Evolutionary conservation across 2,113 vertebrate genomes (phyloP).

Genomic region (Ctenodactylus gundi): DNA sequence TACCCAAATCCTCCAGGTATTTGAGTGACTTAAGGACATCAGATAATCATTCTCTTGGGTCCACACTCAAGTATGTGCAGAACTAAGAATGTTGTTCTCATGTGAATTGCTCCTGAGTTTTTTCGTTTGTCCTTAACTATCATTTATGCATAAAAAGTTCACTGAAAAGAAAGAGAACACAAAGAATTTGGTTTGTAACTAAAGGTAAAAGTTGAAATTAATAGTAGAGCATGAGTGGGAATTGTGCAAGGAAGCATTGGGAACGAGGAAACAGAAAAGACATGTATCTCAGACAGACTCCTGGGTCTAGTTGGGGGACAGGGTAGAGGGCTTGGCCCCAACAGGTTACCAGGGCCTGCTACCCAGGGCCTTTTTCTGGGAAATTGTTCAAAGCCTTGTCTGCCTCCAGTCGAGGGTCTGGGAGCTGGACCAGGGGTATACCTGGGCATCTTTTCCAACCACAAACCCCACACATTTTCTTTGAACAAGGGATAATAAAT

Average conservation of each 20-base stretch:
- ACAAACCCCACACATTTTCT: not conserved
- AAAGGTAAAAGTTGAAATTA: not conserved
- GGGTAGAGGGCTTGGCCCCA: too few species aligned
- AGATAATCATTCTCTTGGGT: not conserved
- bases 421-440: not conserved
- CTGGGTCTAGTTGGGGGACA: not conserved
- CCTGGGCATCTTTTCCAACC: not conserved
- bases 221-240: not conserved
- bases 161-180: not conserved
- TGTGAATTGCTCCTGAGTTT: not conserved
- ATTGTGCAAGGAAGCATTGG: not conserved
- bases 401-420: not conserved
- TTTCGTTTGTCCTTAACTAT: not conserved
- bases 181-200: not conserved
- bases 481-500: not conserved
- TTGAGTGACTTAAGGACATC: not conserved
- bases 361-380: too few species aligned
- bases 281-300: not conserved
- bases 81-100: not conserved
- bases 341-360: not conserved
- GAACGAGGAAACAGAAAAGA: not conserved
- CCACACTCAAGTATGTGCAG: not conserved
- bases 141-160: not conserved
- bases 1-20: not conserved
- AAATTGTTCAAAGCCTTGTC: not conserved